phyloP scores from a whole-genome alignment of 2,797 vertebrate genomes.

The Phrynocephalus vlangalii region DNA sequence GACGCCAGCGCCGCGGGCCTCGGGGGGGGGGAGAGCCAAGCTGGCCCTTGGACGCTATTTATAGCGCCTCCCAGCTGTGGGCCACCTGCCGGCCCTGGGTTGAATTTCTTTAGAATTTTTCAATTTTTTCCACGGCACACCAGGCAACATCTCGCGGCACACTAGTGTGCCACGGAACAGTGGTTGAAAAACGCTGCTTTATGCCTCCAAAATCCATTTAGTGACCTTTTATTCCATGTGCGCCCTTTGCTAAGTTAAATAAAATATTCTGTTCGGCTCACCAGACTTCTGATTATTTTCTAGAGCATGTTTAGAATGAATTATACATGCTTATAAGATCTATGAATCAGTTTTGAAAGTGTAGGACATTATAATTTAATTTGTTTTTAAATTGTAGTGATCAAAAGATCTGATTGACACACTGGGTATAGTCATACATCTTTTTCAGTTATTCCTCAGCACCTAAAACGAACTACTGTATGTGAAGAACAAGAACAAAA shows the following conservation, averaged over 20 bases:
- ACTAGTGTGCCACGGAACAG: too few species aligned
- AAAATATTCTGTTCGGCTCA: background rate
- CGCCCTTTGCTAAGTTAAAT: background rate
- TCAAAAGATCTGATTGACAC: background rate
- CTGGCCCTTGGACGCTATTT: too few species aligned
- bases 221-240: background rate
- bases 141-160: too few species aligned
- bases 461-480: background rate
- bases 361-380: background rate
- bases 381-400: background rate
- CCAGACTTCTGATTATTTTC: conserved; percentile 31
- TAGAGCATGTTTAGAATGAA: conserved; percentile 8
- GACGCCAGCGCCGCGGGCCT: too few species aligned
- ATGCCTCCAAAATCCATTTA: background rate
- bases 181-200: too few species aligned
- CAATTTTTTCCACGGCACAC: too few species aligned
- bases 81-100: too few species aligned
- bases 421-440: background rate
- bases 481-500: background rate
- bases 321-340: conserved; percentile 29
- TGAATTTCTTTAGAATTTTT: too few species aligned
- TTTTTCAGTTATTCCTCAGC: background rate
- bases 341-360: conserved; percentile 41
- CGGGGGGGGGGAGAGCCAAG: too few species aligned
- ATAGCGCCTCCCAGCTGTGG: too few species aligned